Conservation (phyloP, 2,797 vertebrate genomes). For the Trachops cirrhosus region DNA sequence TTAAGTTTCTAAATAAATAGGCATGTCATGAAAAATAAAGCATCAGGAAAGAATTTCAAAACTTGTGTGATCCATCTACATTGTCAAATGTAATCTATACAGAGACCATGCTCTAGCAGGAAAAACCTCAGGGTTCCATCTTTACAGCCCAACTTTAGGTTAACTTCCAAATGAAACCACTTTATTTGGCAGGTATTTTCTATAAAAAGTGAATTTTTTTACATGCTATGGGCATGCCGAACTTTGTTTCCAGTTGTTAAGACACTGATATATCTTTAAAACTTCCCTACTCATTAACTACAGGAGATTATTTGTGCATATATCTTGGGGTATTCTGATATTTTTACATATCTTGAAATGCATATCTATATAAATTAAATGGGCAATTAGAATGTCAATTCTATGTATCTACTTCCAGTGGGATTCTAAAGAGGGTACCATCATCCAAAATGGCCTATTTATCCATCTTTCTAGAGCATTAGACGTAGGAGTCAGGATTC, state of each 20-base stretch:
- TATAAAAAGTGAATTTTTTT: constrained; percentile 24
- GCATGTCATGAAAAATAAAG: constrained; percentile 47
- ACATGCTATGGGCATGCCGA: background rate
- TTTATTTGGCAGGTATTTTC: constrained; percentile 35
- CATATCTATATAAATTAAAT: constrained; percentile 25
- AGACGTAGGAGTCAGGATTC: background rate
- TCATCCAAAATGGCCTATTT: background rate
- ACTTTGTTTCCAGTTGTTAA: constrained; percentile 35
- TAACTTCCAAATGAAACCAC: constrained; percentile 45
- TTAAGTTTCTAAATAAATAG: constrained; percentile 59
- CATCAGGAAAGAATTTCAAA: constrained; percentile 41
- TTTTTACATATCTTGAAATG: constrained; percentile 35
- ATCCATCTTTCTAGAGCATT: background rate
- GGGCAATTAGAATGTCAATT: constrained; percentile 7
- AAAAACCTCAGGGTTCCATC: background rate
- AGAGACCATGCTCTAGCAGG: background rate
- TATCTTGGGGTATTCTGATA: constrained; percentile 29
- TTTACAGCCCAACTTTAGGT: background rate
- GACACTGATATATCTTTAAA: background rate
- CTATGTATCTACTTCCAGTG: background rate
- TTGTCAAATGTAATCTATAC: background rate
- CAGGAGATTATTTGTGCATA: constrained; percentile 50
- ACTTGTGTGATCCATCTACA: background rate
- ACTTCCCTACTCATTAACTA: constrained; percentile 13
- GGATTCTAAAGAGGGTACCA: background rate